phyloP scores from a whole-genome alignment of 2,113 vertebrate genomes.

The Hippopotamus amphibius region DNA sequence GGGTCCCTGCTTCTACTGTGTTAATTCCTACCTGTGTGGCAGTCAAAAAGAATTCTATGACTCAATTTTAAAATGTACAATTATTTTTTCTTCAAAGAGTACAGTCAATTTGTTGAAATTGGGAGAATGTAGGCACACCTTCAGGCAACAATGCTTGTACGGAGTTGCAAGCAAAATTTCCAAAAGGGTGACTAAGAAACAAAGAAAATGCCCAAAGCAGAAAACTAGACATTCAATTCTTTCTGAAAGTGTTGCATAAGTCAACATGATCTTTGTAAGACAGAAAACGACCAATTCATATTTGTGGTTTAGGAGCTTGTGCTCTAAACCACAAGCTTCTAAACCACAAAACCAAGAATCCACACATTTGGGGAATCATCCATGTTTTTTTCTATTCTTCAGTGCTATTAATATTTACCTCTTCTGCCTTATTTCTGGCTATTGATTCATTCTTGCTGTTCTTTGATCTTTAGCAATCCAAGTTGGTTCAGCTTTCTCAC shows the following conservation, averaged over 20 bases:
- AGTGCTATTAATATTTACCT: not conserved
- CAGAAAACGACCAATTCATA: not conserved
- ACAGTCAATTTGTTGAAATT: not conserved
- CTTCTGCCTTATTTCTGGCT: conserved; percentile 2
- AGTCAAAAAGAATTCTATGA: not conserved
- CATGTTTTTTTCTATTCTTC: not conserved
- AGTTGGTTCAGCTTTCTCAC: not conserved
- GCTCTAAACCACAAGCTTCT: not conserved
- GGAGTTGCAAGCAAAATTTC: not conserved
- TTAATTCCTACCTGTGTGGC: not conserved
- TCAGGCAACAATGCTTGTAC: not conserved
- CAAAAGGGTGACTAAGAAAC: not conserved
- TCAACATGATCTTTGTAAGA: not conserved
- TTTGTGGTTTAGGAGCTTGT: not conserved
- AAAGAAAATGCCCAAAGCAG: not conserved
- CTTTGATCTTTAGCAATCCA: not conserved
- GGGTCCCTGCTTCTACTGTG: not conserved
- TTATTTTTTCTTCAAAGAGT: not conserved
- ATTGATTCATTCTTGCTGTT: not conserved
- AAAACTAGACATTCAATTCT: not conserved
- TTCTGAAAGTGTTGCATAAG: not conserved
- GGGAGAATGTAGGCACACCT: not conserved
- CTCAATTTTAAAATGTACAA: not conserved
- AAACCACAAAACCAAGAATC: not conserved
- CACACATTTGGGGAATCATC: not conserved